Evolutionary conservation across 2,888 invertebrate species (phyloP).

Genomic region (Aspidapion aeneum): DNA sequence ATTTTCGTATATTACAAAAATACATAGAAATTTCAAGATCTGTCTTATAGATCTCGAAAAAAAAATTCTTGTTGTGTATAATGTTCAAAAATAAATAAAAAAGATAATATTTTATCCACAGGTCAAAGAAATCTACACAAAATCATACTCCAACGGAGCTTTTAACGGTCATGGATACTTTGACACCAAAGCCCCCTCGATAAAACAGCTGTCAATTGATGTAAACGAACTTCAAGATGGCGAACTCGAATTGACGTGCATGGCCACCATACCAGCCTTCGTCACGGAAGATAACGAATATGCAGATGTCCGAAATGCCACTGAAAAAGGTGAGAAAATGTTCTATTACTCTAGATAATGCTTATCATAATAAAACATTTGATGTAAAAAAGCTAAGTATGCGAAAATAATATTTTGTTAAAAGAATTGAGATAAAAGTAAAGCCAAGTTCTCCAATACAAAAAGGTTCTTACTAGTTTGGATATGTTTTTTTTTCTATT

Average conservation of each 20-base stretch:
- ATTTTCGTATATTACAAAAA: no score
- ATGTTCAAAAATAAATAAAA: no score
- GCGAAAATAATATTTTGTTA: no score
- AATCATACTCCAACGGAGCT: conserved; percentile 48
- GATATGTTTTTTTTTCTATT: no score
- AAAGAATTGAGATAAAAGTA: no score
- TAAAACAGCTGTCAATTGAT: conserved; percentile 69
- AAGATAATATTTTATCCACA: no score
- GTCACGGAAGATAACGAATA: conserved; percentile 67
- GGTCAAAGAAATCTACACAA: conserved; percentile 48
- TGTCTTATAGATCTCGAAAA: no score
- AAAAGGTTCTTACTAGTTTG: no score
- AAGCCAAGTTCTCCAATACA: no score
- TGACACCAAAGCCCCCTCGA: conserved; percentile 52
- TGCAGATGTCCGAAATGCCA: conserved; percentile 70
- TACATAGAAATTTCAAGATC: no score
- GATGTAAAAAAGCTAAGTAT: no score
- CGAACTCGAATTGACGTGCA: conserved; percentile 67
- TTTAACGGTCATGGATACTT: conserved; percentile 53
- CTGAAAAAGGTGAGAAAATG: conserved; percentile 40
- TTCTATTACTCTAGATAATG: conserved; percentile 2
- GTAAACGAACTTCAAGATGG: conserved; percentile 71
- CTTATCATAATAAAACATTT: not conserved
- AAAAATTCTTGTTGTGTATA: no score
- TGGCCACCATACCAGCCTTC: conserved; percentile 75